A percentile compares a stretch with the other conserved stretches of the same genome.
These are phyloP conservation scores for Isaurus tuberculatus DNA, from an alignment of 92 coral and sea anemone species.

Conservation along the genomic window DNA sequence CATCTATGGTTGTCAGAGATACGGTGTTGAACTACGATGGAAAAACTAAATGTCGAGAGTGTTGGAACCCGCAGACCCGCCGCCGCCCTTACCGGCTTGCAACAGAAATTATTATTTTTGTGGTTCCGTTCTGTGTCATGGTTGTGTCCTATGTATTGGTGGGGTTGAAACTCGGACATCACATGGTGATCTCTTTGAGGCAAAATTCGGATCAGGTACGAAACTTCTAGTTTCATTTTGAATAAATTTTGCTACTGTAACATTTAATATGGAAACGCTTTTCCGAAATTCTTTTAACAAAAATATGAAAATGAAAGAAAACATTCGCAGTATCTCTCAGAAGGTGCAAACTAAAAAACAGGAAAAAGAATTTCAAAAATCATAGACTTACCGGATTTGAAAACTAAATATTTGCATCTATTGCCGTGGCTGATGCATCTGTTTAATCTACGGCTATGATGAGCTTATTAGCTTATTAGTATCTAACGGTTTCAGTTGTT, in stretches of 20 bases:
- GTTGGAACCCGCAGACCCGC: constrained; percentile 11
- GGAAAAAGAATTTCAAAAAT: no score
- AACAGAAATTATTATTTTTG: constrained; percentile 28
- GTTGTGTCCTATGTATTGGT: constrained; percentile 23
- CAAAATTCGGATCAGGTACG: constrained; percentile 29
- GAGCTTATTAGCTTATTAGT: no score
- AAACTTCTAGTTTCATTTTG: not conserved
- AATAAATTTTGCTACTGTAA: not conserved
- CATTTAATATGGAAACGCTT: no score
- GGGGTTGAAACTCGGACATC: constrained; percentile 12
- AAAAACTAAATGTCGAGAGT: constrained; percentile 27
- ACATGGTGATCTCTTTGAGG: not conserved
- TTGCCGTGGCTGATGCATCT: no score
- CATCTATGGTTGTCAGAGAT: constrained; percentile 12
- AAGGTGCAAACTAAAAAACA: no score
- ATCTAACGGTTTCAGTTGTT: no score
- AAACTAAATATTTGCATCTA: no score
- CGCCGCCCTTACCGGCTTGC: constrained; percentile 26
- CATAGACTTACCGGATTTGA: no score
- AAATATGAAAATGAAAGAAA: no score
- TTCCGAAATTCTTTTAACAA: no score
- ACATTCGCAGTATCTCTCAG: no score
- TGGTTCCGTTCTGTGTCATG: constrained; percentile 35
- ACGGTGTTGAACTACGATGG: constrained; percentile 27
- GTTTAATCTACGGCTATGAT: no score